A percentile compares a stretch with the other conserved stretches of the same genome.
phyloP scores from a whole-genome alignment of 1,140 invertebrate genomes.

The Nebria ingens region DNA sequence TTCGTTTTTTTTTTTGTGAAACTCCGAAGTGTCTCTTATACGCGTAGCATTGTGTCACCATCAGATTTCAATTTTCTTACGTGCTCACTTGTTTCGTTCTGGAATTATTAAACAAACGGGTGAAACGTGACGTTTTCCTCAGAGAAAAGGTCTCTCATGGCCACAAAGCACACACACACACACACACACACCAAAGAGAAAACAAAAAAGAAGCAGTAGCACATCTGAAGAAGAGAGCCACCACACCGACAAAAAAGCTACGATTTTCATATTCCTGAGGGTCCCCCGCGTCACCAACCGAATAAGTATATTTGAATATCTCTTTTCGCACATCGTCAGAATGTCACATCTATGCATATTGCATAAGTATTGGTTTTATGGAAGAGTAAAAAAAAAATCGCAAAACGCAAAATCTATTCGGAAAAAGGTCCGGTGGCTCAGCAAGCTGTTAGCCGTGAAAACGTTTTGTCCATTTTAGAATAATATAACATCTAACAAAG shows the following conservation, averaged over 20 bases:
- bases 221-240: background rate
- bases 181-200: background rate
- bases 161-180: no score
- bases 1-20: no score
- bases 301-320: slow-evolving; percentile 10
- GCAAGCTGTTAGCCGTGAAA: background rate
- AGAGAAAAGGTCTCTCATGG: background rate
- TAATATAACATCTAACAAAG: no score
- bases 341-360: slow-evolving; percentile 8
- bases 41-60: no score
- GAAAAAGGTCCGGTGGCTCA: background rate
- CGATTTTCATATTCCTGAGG: slow-evolving; percentile 2
- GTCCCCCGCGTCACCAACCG: background rate
- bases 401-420: background rate
- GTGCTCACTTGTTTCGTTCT: slow-evolving; percentile 3
- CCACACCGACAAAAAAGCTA: slow-evolving; percentile 2
- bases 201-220: background rate
- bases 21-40: no score
- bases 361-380: slow-evolving; percentile 6
- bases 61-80: slow-evolving; percentile 1
- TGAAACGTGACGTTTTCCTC: background rate
- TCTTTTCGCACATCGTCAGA: background rate
- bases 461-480: no score
- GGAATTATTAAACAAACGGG: slow-evolving; percentile 8
- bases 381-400: background rate